A percentile compares a stretch with the other conserved stretches of the same genome.
Conservation (phyloP, 2,888 invertebrate genomes). For the Lithophane leautieri region DNA sequence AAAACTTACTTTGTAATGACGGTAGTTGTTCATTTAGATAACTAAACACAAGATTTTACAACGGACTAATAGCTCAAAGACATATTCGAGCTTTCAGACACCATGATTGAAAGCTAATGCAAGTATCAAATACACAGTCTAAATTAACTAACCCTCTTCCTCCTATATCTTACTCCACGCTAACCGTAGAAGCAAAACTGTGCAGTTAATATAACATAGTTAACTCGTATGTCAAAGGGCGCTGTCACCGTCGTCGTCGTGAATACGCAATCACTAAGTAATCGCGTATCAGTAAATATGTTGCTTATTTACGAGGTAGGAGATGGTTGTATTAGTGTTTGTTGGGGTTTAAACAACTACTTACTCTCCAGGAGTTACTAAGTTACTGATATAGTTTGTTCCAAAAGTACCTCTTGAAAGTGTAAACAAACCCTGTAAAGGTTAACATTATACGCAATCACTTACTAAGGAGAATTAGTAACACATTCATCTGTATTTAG, state of each 20-base stretch:
- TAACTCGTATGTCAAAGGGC: slow-evolving; percentile 71
- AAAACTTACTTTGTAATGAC: not conserved
- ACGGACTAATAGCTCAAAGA: not conserved
- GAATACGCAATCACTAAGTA: slow-evolving; percentile 66
- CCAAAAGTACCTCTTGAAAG: not conserved
- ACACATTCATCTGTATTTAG: not conserved
- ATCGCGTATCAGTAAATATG: slow-evolving; percentile 59
- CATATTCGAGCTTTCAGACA: not conserved
- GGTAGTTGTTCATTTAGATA: not conserved
- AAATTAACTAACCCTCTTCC: slow-evolving; percentile 23
- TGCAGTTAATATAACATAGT: slow-evolving; percentile 66
- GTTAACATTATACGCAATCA: not conserved
- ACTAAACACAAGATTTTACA: not conserved
- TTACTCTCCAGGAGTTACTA: not conserved
- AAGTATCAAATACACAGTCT: slow-evolving; percentile 8
- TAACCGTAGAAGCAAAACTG: slow-evolving; percentile 60
- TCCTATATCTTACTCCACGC: slow-evolving; percentile 53
- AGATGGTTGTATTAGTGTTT: not conserved
- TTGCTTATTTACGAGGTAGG: slow-evolving; percentile 32
- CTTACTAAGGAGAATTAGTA: not conserved
- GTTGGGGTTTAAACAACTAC: not conserved
- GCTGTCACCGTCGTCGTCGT: slow-evolving; percentile 51
- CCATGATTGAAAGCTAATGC: slow-evolving; percentile 1
- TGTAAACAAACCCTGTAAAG: not conserved
- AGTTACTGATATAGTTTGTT: not conserved